These are phyloP conservation scores for Chloroclystis v-ata DNA, from an alignment of 2,888 invertebrate species.

Conservation along the genomic window DNA sequence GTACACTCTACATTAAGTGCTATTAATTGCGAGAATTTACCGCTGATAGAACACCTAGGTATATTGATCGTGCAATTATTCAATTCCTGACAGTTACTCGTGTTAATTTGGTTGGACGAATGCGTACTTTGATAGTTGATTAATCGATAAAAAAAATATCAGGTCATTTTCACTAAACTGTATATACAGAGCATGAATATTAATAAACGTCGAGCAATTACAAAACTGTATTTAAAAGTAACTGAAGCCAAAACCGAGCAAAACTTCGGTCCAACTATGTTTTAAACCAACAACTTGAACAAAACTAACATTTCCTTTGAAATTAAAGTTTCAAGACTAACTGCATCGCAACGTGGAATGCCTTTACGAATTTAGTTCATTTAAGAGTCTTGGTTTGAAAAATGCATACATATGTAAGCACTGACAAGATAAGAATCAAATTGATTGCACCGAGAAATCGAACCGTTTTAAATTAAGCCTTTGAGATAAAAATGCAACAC, in stretches of 20 bases:
- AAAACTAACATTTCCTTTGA: constrained; percentile 2
- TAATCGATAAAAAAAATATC: not conserved
- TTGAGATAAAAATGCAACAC: constrained; percentile 30
- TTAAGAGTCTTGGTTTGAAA: not conserved
- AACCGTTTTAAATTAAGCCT: constrained; percentile 20
- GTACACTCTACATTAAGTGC: constrained; percentile 39
- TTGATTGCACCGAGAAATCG: constrained; percentile 10
- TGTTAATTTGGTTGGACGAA: constrained; percentile 51
- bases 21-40: constrained; percentile 54
- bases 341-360: constrained; percentile 4
- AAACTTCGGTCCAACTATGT: not conserved
- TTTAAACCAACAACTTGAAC: not conserved
- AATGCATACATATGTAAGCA: constrained; percentile 8
- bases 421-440: constrained; percentile 8
- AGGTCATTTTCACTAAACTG: too few species aligned
- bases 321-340: constrained; percentile 5
- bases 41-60: constrained; percentile 52
- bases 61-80: constrained; percentile 52
- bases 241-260: not conserved
- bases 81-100: constrained; percentile 52
- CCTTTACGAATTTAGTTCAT: constrained; percentile 1
- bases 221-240: not conserved
- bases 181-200: too few species aligned
- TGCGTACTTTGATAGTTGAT: constrained; percentile 18
- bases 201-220: too few species aligned